Conservation (phyloP, 2,797 vertebrate genomes). For the Phaenicophaeus curvirostris region DNA sequence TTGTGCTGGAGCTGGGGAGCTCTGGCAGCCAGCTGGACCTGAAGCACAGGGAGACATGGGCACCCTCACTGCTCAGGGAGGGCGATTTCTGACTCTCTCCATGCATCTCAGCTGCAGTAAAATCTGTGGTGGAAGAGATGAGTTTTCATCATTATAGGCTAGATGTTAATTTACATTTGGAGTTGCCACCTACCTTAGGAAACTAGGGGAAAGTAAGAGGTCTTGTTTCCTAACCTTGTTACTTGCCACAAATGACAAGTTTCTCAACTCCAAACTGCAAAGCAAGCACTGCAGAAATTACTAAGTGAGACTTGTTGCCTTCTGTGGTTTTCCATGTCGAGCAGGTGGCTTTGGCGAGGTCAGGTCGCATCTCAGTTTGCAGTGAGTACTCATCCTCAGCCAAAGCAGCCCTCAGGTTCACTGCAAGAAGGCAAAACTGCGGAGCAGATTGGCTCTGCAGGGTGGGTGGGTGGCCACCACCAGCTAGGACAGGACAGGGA, state of each 20-base stretch:
- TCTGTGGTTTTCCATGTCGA: background rate
- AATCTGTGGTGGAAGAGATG: background rate
- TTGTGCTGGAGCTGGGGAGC: background rate
- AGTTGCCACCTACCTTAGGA: background rate
- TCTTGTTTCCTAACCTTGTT: background rate
- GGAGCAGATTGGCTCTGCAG: fast-evolving
- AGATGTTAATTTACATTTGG: fast-evolving
- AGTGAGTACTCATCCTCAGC: background rate
- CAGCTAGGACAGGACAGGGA: background rate
- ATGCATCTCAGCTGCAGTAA: background rate
- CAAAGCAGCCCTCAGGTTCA: background rate
- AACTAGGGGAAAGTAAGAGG: background rate
- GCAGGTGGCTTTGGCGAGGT: fast-evolving
- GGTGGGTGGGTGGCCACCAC: no score
- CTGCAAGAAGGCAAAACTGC: background rate
- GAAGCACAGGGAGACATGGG: fast-evolving
- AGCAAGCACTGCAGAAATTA: background rate
- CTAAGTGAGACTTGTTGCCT: background rate
- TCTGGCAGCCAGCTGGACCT: fast-evolving
- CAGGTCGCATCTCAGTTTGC: fast-evolving
- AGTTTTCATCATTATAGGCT: fast-evolving
- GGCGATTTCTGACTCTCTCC: background rate
- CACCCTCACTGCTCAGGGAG: background rate
- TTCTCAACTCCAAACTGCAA: background rate
- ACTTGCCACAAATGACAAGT: fast-evolving